phyloP scores from a whole-genome alignment of 1,140 invertebrate species.

The Hesperophylax magnus region DNA sequence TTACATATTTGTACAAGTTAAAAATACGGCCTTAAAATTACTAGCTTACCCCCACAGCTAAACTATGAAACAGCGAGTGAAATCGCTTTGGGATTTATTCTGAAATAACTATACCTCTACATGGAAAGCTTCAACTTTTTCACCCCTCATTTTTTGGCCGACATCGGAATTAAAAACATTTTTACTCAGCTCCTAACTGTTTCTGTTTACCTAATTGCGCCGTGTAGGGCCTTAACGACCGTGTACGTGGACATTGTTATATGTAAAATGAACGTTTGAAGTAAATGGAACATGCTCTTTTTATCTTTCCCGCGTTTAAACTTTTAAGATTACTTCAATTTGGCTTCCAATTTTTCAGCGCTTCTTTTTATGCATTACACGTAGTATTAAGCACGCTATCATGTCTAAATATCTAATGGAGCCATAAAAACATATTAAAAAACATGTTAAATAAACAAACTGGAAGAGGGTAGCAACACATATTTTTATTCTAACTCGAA shows the following conservation, averaged over 20 bases:
- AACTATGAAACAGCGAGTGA: background rate
- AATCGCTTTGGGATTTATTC: no score
- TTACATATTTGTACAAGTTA: no score
- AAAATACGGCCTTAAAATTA: background rate
- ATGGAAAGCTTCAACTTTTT: no score
- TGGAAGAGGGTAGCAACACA: no score
- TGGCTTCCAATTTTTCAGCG: background rate
- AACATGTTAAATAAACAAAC: no score
- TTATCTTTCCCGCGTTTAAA: slow-evolving; percentile 29
- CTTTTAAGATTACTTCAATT: slow-evolving; percentile 26
- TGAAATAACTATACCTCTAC: no score
- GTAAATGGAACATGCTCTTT: slow-evolving; percentile 32
- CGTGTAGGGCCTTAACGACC: slow-evolving; percentile 30
- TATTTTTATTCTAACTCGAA: no score
- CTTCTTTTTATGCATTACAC: background rate
- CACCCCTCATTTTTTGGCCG: no score
- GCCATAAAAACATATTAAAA: background rate
- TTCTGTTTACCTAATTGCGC: slow-evolving; percentile 15
- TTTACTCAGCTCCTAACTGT: slow-evolving; percentile 11
- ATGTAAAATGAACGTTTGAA: slow-evolving; percentile 30
- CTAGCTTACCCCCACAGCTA: background rate
- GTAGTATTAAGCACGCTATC: background rate
- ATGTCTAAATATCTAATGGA: background rate
- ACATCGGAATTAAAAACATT: background rate
- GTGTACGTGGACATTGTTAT: slow-evolving; percentile 36